Conservation (phyloP, 2,797 vertebrate genomes). For the Sebastiscus tertius region DNA sequence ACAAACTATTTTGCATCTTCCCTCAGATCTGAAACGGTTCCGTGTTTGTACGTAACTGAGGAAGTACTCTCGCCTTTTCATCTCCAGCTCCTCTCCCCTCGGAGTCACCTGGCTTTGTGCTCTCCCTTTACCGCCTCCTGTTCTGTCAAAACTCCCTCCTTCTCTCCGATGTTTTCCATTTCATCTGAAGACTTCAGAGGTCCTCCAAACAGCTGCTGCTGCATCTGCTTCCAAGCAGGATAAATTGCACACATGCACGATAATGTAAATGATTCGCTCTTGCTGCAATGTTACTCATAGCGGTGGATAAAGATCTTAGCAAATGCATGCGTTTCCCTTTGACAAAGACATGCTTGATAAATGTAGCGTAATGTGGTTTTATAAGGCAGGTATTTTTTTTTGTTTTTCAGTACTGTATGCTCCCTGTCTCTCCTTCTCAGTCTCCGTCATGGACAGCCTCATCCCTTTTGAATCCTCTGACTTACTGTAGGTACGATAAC, state of each 20-base stretch:
- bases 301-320: conserved; percentile 39
- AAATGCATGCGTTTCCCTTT: conserved; percentile 20
- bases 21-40: conserved; percentile 18
- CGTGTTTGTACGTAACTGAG: background rate
- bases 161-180: conserved; percentile 42
- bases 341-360: conserved; percentile 27
- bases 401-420: background rate
- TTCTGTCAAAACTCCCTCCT: conserved; percentile 55
- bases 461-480: conserved; percentile 57
- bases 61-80: conserved; percentile 26
- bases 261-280: conserved; percentile 39
- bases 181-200: conserved; percentile 65
- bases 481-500: conserved; percentile 57
- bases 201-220: conserved; percentile 66
- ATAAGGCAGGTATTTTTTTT: background rate
- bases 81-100: conserved; percentile 23
- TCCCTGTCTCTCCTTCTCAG: background rate
- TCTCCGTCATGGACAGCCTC: conserved; percentile 14
- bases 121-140: conserved; percentile 52
- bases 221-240: conserved; percentile 52
- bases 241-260: conserved; percentile 44
- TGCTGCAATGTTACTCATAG: conserved; percentile 5
- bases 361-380: conserved; percentile 1
- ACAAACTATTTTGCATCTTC: conserved; percentile 21
- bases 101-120: conserved; percentile 46